Conservation (phyloP, 1,140 invertebrate genomes). For the Paracyclopina nana region DNA sequence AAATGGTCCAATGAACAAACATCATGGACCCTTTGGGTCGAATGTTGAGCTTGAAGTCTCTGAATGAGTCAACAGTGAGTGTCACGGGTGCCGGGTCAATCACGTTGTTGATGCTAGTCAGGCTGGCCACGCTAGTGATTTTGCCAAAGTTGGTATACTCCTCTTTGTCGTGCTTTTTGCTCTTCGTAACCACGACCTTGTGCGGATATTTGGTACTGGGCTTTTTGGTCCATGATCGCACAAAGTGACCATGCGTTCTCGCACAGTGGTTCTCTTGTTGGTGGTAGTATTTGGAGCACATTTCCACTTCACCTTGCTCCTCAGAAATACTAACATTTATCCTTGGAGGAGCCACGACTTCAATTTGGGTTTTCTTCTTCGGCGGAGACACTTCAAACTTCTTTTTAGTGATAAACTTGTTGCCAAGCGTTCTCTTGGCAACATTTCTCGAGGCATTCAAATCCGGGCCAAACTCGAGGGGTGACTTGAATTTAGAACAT, state of each 20-base stretch:
- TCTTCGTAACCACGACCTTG: background rate
- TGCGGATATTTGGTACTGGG: background rate
- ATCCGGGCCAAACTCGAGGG: slow-evolving; percentile 7
- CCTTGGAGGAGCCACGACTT: background rate
- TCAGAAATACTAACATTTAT: background rate
- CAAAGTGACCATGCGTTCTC: too few relatives aligned
- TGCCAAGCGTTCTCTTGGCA: background rate
- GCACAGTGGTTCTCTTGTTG: too few relatives aligned
- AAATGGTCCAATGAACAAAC: background rate
- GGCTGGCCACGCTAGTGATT: background rate
- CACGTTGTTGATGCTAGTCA: background rate
- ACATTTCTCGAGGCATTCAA: background rate
- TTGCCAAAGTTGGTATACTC: too few relatives aligned
- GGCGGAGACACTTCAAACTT: too few relatives aligned
- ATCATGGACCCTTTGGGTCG: background rate
- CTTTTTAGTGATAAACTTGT: too few relatives aligned
- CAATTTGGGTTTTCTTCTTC: too few relatives aligned
- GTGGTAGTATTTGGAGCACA: too few relatives aligned
- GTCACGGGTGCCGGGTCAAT: background rate
- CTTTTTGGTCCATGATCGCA: background rate
- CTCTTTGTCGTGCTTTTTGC: too few relatives aligned
- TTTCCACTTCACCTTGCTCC: too few relatives aligned
- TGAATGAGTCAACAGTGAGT: background rate
- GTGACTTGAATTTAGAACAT: background rate
- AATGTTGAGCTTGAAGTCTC: background rate